A percentile compares a stretch with the other conserved stretches of the same genome.
phyloP scores from a whole-genome alignment of 2,888 invertebrate genomes.

The Agrotis segetum region DNA sequence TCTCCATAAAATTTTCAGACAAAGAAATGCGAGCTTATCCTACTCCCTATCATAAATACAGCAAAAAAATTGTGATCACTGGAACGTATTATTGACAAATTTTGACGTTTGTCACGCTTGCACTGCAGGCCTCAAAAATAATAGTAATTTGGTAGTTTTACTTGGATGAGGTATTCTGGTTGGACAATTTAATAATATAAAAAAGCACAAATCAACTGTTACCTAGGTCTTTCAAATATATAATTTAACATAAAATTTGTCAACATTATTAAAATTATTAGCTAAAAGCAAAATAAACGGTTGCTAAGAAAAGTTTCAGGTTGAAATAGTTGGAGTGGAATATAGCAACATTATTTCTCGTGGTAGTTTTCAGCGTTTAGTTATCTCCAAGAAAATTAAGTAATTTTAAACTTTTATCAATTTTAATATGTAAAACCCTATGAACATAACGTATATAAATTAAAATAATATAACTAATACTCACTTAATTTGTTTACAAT shows the following conservation, averaged over 20 bases:
- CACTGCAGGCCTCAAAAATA: slow-evolving; percentile 49
- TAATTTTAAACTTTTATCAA: too few species aligned
- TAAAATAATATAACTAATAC: fast-evolving
- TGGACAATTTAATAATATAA: neutral
- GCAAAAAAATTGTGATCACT: slow-evolving; percentile 72
- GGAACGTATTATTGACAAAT: slow-evolving; percentile 73
- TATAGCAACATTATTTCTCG: slow-evolving; percentile 13
- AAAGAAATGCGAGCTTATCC: slow-evolving; percentile 83
- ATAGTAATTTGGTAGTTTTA: slow-evolving; percentile 39
- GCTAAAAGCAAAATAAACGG: neutral
- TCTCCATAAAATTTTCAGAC: slow-evolving; percentile 85
- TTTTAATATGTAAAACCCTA: too few species aligned
- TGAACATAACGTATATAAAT: fast-evolving
- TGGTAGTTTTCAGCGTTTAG: slow-evolving; percentile 31
- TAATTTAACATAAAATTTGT: neutral
- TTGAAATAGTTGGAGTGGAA: neutral
- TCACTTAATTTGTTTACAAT: neutral
- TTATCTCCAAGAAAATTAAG: neutral
- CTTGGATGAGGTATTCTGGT: neutral
- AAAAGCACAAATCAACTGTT: neutral
- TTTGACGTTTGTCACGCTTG: slow-evolving; percentile 70
- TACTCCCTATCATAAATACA: slow-evolving; percentile 81
- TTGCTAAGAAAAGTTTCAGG: neutral
- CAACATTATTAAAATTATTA: neutral
- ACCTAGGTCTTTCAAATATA: too few species aligned